Evolutionary conservation across 2,113 vertebrate species (phyloP).

Genomic region (Choloepus hoffmanni): DNA sequence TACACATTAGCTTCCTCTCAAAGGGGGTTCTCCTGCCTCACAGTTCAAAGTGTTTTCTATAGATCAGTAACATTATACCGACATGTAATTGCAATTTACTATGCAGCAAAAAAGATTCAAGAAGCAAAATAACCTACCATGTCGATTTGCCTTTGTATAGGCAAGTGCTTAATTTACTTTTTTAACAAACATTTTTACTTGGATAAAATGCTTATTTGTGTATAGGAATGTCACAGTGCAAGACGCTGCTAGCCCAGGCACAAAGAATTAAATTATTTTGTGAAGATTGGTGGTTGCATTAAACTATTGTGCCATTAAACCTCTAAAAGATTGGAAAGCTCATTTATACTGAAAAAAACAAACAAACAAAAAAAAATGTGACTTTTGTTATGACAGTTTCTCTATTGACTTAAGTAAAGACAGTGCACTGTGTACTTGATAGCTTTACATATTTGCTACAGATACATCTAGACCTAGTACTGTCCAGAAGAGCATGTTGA

Average conservation of each 20-base stretch:
- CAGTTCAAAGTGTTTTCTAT: slow-evolving; percentile 78
- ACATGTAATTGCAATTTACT: slow-evolving; percentile 79
- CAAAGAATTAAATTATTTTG: slow-evolving; percentile 84
- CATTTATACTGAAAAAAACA: slow-evolving; percentile 41
- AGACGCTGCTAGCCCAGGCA: slow-evolving; percentile 81
- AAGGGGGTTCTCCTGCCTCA: slow-evolving; percentile 81
- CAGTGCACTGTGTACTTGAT: background rate
- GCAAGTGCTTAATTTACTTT: slow-evolving; percentile 73
- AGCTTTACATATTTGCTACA: background rate
- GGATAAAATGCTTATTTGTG: slow-evolving; percentile 78
- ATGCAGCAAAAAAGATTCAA: slow-evolving; percentile 83
- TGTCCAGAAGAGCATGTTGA: background rate
- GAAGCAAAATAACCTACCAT: slow-evolving; percentile 74
- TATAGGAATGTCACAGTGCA: slow-evolving; percentile 80
- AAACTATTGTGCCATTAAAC: slow-evolving; percentile 79
- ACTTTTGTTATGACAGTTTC: background rate
- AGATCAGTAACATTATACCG: slow-evolving; percentile 80
- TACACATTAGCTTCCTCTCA: slow-evolving; percentile 80
- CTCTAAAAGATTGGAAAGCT: slow-evolving; percentile 73
- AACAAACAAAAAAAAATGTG: background rate
- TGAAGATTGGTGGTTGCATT: slow-evolving; percentile 78
- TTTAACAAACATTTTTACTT: slow-evolving; percentile 79
- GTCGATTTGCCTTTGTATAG: slow-evolving; percentile 81
- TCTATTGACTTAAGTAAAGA: background rate
- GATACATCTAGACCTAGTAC: background rate